These are phyloP conservation scores for Cryptotis parvus DNA, from an alignment of 2,113 vertebrate species.

Conservation along the genomic window DNA sequence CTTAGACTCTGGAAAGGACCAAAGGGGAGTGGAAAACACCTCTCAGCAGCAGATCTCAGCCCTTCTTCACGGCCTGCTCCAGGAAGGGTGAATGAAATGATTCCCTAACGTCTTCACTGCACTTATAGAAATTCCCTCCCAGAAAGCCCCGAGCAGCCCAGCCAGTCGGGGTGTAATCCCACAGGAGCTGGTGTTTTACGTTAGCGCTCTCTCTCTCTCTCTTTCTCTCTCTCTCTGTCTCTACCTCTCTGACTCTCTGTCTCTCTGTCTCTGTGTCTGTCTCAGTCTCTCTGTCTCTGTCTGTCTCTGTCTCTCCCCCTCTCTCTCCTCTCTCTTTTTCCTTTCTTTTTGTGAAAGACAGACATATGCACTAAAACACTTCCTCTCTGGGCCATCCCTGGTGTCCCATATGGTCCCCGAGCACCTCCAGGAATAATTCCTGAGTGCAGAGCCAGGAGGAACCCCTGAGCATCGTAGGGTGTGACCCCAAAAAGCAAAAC, in stretches of 20 bases:
- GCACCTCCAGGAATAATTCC: too few relatives aligned
- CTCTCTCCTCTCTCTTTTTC: background rate
- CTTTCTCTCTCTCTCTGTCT: too few relatives aligned
- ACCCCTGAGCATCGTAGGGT: too few relatives aligned
- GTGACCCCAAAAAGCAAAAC: too few relatives aligned
- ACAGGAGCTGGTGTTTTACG: constrained; percentile 55
- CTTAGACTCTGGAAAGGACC: background rate
- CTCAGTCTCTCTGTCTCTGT: too few relatives aligned
- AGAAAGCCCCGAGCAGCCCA: background rate
- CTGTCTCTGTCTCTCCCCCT: too few relatives aligned
- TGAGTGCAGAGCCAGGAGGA: too few relatives aligned
- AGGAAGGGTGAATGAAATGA: constrained; percentile 67
- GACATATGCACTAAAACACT: constrained; percentile 30
- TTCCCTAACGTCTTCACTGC: constrained; percentile 63
- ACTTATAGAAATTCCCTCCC: constrained; percentile 73
- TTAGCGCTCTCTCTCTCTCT: background rate
- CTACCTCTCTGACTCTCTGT: too few relatives aligned
- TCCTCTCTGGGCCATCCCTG: too few relatives aligned
- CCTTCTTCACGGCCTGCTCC: background rate
- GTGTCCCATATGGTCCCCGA: too few relatives aligned
- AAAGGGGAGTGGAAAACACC: background rate
- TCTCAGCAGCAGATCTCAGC: background rate
- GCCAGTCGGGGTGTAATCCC: constrained; percentile 32
- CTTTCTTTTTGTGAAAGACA: background rate
- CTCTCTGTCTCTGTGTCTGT: too few relatives aligned